These are phyloP conservation scores for Hipposideros larvatus DNA, from an alignment of 2,797 vertebrate species.

Conservation along the genomic window DNA sequence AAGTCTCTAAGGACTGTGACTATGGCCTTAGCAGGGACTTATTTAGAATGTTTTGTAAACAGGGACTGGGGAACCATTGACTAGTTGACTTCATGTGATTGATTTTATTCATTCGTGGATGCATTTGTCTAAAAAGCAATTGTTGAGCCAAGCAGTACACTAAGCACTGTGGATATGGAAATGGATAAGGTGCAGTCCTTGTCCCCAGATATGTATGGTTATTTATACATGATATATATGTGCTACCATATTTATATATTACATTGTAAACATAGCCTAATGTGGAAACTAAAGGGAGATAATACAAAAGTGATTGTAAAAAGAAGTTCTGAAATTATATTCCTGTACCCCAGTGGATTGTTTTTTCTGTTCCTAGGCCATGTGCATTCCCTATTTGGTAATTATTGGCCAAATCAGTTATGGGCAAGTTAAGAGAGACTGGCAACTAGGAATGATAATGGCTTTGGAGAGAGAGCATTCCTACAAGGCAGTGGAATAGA, in stretches of 20 bases:
- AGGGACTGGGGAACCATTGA: background rate
- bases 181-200: background rate
- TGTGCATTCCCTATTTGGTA: background rate
- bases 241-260: background rate
- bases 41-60: background rate
- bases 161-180: background rate
- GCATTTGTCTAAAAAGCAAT: background rate
- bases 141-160: background rate
- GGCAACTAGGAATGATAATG: background rate
- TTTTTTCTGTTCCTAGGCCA: background rate
- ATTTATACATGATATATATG: background rate
- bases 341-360: background rate
- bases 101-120: background rate
- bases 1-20: background rate
- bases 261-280: background rate
- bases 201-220: background rate
- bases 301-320: constrained; percentile 15
- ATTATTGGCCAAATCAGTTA: background rate
- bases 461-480: background rate
- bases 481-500: background rate
- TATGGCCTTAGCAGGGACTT: background rate
- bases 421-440: background rate
- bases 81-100: background rate
- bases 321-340: constrained; percentile 27
- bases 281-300: constrained; percentile 36